Evolutionary conservation across 2,888 invertebrate genomes (phyloP), one percentile per base, ranked within the genome.

Genomic region (Sclerodermus sp.): DNA sequence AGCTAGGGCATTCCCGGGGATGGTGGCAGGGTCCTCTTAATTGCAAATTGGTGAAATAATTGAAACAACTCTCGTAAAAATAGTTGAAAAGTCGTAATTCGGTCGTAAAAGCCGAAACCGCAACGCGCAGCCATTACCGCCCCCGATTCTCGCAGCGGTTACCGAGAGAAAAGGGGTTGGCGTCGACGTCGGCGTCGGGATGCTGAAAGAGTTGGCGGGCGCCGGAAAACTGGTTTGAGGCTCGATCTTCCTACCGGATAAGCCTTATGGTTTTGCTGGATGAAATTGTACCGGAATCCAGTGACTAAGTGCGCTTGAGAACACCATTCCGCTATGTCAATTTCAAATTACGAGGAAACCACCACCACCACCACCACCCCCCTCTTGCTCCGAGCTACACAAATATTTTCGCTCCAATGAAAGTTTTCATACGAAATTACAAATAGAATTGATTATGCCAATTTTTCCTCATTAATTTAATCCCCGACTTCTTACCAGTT

Each of bases 21-120:
- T 55, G 49, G 14, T 58, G 55, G 57, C 58, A 59, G 64, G 64
- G 60, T 60, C 64, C 67, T 74, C 74, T 76, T 77, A 76, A 77
- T 76, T 75, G 74, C 77, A 76, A 77, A 77, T 76, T 77, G 74
- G 76, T 70, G 73, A 76, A 77, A 77, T 77, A 77, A 77, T 77
- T 77, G 77, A 77, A 77, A 77, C 77, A 74, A 76, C 76, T 76
- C 72, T 75, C 77, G 74, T 77, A 77, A 77, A 77, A 76, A 77
- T 76, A 77, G 77, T 77, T 76, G 67, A 68, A 69, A 74, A 76
- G 70, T 77, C 75, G 76, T 76, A 76, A 76, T 72, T 73, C 69
- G 68, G 65, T 68, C 72, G 71, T 73, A 74, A 74, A 73, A 67
- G 68, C 70, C 65, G 65, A 67, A 68, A 72, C 72, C 73, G 66